These are phyloP conservation scores for Gadus macrocephalus DNA, from an alignment of 2,113 vertebrate genomes.

Conservation along the genomic window DNA sequence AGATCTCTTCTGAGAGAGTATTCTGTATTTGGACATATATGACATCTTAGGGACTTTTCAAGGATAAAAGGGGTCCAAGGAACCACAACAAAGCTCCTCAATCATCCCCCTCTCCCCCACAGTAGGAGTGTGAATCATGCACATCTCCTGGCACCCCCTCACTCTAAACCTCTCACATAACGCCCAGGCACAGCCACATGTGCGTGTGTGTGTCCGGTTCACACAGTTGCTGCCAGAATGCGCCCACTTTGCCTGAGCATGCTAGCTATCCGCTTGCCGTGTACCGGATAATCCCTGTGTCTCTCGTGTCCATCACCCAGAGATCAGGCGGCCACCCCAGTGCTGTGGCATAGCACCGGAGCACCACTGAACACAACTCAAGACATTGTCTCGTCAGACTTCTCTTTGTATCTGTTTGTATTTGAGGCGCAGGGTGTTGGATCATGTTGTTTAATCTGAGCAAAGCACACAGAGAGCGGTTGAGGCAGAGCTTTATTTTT, in stretches of 20 bases:
- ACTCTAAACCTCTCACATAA: constrained; percentile 57
- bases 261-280: constrained; percentile 58
- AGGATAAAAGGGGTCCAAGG: constrained; percentile 49
- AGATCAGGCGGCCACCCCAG: too few species aligned
- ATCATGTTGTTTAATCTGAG: too few species aligned
- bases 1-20: too few species aligned
- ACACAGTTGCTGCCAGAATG: constrained; percentile 54
- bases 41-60: too few species aligned
- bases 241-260: constrained; percentile 41
- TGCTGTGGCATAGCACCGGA: too few species aligned
- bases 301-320: constrained; percentile 9
- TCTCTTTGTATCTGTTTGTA: too few species aligned
- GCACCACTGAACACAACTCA: too few species aligned
- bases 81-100: constrained; percentile 63
- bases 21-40: too few species aligned
- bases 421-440: too few species aligned
- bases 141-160: constrained; percentile 51
- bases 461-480: too few species aligned
- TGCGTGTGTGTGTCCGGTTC: constrained; percentile 31
- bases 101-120: constrained; percentile 46
- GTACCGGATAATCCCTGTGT: constrained; percentile 57
- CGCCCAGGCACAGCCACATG: constrained; percentile 55
- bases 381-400: too few species aligned
- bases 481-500: too few species aligned
- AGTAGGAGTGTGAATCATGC: constrained; percentile 53